Evolutionary conservation across 2,888 invertebrate genomes (phyloP).

Genomic region (Molorchus minor): DNA sequence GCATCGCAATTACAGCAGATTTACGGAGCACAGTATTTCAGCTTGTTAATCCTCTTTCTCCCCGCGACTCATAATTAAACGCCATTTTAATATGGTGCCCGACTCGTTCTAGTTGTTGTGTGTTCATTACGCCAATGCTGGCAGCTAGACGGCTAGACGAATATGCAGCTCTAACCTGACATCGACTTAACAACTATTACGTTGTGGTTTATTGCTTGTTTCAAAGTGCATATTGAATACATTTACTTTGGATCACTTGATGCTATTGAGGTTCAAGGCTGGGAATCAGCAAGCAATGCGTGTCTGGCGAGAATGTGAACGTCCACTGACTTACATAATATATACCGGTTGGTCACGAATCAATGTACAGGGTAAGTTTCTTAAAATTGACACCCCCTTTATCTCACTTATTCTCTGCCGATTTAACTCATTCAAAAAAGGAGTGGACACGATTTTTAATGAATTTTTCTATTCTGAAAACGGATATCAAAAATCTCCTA

Average conservation of each 20-base stretch:
- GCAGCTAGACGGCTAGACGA: not conserved
- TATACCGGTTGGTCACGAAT: too few relatives aligned
- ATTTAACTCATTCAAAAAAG: too few relatives aligned
- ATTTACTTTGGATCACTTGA: not conserved
- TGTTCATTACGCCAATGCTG: slow-evolving; percentile 29
- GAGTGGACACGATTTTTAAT: too few relatives aligned
- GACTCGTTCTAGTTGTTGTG: slow-evolving; percentile 29
- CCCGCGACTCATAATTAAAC: slow-evolving; percentile 39
- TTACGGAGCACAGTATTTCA: slow-evolving; percentile 31
- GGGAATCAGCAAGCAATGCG: too few relatives aligned
- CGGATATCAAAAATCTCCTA: too few relatives aligned
- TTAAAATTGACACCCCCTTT: too few relatives aligned
- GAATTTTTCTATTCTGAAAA: too few relatives aligned
- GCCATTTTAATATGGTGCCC: slow-evolving; percentile 35
- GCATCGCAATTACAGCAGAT: slow-evolving; percentile 31
- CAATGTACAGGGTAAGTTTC: too few relatives aligned
- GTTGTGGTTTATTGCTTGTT: slow-evolving; percentile 1
- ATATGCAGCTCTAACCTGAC: slow-evolving; percentile 7
- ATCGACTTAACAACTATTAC: slow-evolving; percentile 7
- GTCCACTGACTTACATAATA: too few relatives aligned
- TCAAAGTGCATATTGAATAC: not conserved
- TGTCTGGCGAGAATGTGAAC: too few relatives aligned
- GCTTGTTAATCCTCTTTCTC: slow-evolving; percentile 29
- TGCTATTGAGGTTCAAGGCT: not conserved
- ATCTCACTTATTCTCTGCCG: too few relatives aligned